These are phyloP conservation scores for Scaptomyza polygonia DNA, from an alignment of 2,888 invertebrate species.

Conservation along the genomic window DNA sequence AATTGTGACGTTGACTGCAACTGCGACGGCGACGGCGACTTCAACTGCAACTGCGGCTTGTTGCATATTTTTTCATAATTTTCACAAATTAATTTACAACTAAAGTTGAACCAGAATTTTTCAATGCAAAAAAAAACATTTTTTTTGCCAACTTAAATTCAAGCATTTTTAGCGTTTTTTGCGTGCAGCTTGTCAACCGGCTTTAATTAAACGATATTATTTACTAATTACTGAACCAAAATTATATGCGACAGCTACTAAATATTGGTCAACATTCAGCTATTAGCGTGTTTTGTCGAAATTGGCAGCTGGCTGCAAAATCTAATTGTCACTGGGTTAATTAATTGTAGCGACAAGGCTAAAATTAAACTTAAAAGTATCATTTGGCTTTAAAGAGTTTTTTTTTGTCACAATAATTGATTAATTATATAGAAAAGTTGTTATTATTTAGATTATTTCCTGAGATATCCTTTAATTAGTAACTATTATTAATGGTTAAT, in stretches of 20 bases:
- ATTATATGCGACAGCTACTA: slow-evolving; percentile 9
- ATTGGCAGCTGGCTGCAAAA: slow-evolving; percentile 4
- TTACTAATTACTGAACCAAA: slow-evolving; percentile 20
- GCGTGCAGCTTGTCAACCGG: background rate
- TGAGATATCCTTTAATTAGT: background rate
- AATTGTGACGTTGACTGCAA: slow-evolving; percentile 4
- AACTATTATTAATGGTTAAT: background rate
- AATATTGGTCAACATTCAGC: background rate
- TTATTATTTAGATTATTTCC: background rate
- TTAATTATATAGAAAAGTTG: background rate
- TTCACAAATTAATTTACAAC: slow-evolving; percentile 78
- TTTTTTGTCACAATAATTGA: background rate
- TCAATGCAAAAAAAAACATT: too few species aligned
- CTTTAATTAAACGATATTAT: slow-evolving; percentile 23
- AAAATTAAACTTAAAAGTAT: background rate
- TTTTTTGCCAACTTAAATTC: background rate
- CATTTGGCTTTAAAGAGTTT: background rate
- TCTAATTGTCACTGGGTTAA: background rate
- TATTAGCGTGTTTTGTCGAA: background rate
- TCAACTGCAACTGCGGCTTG: slow-evolving; percentile 16
- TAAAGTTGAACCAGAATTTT: too few species aligned
- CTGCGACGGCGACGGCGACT: background rate
- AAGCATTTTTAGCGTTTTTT: background rate
- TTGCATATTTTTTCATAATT: slow-evolving; percentile 32
- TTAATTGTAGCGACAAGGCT: slow-evolving; percentile 1